A percentile compares a stretch with the other conserved stretches of the same genome.
These are phyloP conservation scores for Cephalophus harveyi DNA, from an alignment of 2,113 vertebrate species.

Conservation along the genomic window DNA sequence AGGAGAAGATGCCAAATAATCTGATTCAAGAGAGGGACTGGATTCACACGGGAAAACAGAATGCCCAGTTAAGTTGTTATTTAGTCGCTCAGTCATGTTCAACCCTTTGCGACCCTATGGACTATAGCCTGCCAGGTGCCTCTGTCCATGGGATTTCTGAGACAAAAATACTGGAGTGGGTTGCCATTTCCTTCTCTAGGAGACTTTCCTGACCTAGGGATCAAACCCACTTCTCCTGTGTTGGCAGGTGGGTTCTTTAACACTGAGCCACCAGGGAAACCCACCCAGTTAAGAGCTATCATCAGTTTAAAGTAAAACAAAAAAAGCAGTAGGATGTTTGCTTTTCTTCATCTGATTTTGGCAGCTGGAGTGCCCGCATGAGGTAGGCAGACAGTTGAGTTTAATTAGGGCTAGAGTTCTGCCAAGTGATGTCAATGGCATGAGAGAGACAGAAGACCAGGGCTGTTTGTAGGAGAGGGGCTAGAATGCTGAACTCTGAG, in stretches of 20 bases:
- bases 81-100: not conserved
- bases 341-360: not conserved
- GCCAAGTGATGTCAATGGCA: not conserved
- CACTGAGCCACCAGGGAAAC: not conserved
- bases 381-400: not conserved
- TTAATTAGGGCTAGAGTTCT: not conserved
- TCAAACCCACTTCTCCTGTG: not conserved
- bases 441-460: not conserved
- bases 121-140: not conserved
- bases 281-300: not conserved
- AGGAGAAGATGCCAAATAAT: not conserved
- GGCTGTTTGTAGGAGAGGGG: not conserved
- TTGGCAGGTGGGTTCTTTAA: not conserved
- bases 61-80: not conserved
- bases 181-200: not conserved
- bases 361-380: fast-evolving
- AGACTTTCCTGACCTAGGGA: not conserved
- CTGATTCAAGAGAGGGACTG: not conserved
- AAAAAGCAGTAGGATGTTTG: not conserved
- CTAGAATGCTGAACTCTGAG: not conserved
- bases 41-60: not conserved
- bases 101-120: not conserved
- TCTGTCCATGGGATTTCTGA: not conserved
- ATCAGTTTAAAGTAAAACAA: not conserved
- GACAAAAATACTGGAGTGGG: not conserved